Evolutionary conservation across 2,113 vertebrate genomes (phyloP).

Genomic region (Hassar affinis): DNA sequence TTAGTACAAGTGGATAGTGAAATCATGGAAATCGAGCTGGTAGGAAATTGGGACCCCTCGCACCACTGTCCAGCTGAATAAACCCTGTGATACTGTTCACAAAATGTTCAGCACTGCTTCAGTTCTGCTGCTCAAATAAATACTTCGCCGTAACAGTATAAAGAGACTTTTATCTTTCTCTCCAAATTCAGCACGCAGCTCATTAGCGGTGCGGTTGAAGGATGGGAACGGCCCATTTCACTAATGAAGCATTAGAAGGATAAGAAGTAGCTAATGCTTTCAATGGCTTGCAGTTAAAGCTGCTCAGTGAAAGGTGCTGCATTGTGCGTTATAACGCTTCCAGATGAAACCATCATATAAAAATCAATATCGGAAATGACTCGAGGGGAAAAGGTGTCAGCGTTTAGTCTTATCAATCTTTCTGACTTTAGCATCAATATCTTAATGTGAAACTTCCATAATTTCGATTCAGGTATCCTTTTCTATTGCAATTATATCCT

Average conservation of each 20-base stretch:
- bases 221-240: slow-evolving; percentile 53
- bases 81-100: slow-evolving; percentile 44
- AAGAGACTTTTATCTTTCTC: slow-evolving; percentile 40
- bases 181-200: slow-evolving; percentile 56
- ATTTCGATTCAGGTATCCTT: slow-evolving; percentile 59
- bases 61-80: slow-evolving; percentile 52
- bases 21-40: slow-evolving; percentile 8
- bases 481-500: slow-evolving; percentile 54
- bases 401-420: slow-evolving; percentile 63
- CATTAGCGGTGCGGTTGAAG: slow-evolving; percentile 56
- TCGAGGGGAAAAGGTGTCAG: slow-evolving; percentile 56
- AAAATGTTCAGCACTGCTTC: slow-evolving; percentile 49
- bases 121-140: slow-evolving; percentile 57
- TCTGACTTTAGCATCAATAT: slow-evolving; percentile 57
- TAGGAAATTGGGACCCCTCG: slow-evolving; percentile 17
- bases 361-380: slow-evolving; percentile 70
- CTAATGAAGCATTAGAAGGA: slow-evolving; percentile 64
- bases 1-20: slow-evolving; percentile 10
- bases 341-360: slow-evolving; percentile 66
- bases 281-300: slow-evolving; percentile 61
- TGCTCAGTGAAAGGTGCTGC: slow-evolving; percentile 47
- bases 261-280: slow-evolving; percentile 39
- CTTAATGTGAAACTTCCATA: slow-evolving; percentile 50
- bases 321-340: slow-evolving; percentile 63
- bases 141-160: slow-evolving; percentile 48